A percentile compares a stretch with the other conserved stretches of the same genome.
phyloP scores from a whole-genome alignment of 2,888 invertebrate species.

The Pseudoips prasinana region DNA sequence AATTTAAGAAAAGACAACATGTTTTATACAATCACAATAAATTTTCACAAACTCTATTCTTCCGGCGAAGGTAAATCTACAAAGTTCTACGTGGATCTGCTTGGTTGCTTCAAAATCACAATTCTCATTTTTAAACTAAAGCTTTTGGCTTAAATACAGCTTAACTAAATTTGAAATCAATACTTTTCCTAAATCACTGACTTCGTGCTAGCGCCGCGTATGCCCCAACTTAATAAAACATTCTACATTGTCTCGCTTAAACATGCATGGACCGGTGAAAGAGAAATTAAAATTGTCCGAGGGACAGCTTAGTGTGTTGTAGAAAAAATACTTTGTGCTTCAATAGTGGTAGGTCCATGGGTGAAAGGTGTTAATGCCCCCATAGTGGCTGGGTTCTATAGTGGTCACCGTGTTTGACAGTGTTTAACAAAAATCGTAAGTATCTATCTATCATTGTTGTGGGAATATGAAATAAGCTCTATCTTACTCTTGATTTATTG shows the following conservation, averaged over 20 bases:
- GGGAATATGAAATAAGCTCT: slow-evolving; percentile 62
- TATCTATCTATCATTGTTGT: slow-evolving; percentile 69
- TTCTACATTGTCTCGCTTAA: slow-evolving; percentile 53
- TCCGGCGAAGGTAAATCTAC: too few relatives aligned
- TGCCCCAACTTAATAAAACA: slow-evolving; percentile 24
- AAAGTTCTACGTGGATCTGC: too few relatives aligned
- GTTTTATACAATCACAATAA: too few relatives aligned
- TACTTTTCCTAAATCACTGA: background rate
- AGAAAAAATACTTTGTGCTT: slow-evolving; percentile 68
- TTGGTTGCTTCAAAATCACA: too few relatives aligned
- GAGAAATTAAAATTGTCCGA: slow-evolving; percentile 48
- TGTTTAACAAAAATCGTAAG: slow-evolving; percentile 63
- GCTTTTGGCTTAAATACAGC: too few relatives aligned
- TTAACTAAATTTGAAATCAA: too few relatives aligned
- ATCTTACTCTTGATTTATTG: slow-evolving; percentile 60
- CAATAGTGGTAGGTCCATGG: slow-evolving; percentile 47
- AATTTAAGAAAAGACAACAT: slow-evolving; percentile 1
- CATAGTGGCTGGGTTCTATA: slow-evolving; percentile 52
- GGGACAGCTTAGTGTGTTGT: slow-evolving; percentile 76
- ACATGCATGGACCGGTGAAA: slow-evolving; percentile 75
- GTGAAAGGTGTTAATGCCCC: slow-evolving; percentile 53
- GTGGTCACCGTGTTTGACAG: slow-evolving; percentile 52
- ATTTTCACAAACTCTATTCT: too few relatives aligned
- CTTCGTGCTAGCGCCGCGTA: slow-evolving; percentile 6
- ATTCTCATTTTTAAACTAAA: too few relatives aligned